These are phyloP conservation scores for Enoplolaimus lenunculus DNA, from an alignment of 2,888 invertebrate species.

Conservation along the genomic window DNA sequence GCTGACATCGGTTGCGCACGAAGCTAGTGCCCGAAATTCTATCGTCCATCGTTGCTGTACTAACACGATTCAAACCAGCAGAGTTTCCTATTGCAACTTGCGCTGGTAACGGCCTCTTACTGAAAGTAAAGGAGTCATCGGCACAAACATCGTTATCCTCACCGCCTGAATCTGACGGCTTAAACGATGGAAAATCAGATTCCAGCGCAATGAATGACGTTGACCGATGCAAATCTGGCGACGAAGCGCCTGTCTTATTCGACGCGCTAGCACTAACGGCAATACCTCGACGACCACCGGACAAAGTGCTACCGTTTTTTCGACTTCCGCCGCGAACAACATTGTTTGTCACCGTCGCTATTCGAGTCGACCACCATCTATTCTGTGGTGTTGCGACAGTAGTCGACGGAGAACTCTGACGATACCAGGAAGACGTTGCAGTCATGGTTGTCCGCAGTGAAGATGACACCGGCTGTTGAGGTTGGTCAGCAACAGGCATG, in stretches of 20 bases:
- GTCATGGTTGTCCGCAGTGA: background rate
- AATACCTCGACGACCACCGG: background rate
- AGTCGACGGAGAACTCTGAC: no score
- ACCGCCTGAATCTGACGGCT: no score
- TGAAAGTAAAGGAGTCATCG: background rate
- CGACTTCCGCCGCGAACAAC: background rate
- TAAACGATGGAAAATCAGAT: background rate
- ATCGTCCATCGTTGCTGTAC: background rate
- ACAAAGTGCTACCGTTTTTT: background rate
- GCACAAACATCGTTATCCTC: no score
- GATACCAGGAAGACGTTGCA: background rate
- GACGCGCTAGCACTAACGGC: background rate
- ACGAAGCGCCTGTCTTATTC: slow-evolving; percentile 5
- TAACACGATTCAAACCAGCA: no score
- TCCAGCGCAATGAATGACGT: background rate
- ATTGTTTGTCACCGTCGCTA: no score
- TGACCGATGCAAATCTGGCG: slow-evolving; percentile 8
- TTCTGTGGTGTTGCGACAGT: no score
- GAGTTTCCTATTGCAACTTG: no score
- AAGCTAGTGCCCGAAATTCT: background rate
- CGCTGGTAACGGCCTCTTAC: background rate
- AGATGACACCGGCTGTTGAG: background rate
- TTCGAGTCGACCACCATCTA: no score
- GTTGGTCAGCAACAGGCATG: background rate
- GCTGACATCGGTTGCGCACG: background rate